Conservation (phyloP, 2,888 invertebrate genomes). For the Oxytorus armatus region DNA sequence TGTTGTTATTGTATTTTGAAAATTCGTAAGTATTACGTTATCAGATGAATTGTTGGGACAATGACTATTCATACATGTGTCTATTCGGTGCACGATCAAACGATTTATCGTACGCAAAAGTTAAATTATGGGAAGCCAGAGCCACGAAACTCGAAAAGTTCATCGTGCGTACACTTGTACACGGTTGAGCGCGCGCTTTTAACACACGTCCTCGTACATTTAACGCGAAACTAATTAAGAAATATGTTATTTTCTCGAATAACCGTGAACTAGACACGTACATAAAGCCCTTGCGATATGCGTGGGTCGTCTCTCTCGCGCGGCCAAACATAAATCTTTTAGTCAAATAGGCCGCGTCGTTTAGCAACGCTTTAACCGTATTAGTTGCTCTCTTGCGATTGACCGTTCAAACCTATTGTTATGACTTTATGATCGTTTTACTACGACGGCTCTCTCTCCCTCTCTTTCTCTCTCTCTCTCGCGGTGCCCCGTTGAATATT, state of each 20-base stretch:
- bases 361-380: constrained; percentile 61
- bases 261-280: constrained; percentile 18
- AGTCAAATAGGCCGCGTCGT: constrained; percentile 59
- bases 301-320: not conserved
- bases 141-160: too few relatives aligned
- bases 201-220: too few relatives aligned
- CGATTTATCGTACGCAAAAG: too few relatives aligned
- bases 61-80: too few relatives aligned
- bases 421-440: constrained; percentile 53
- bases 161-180: too few relatives aligned
- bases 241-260: constrained; percentile 49
- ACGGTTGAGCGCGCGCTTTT: too few relatives aligned
- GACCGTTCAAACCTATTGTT: constrained; percentile 56
- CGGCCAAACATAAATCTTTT: constrained; percentile 46
- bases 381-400: constrained; percentile 56
- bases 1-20: too few relatives aligned
- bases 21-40: too few relatives aligned
- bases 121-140: too few relatives aligned
- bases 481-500: constrained; percentile 23
- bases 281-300: not conserved
- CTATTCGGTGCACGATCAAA: too few relatives aligned
- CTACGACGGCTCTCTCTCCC: constrained; percentile 4
- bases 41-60: too few relatives aligned
- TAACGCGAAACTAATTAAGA: constrained; percentile 23
- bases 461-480: constrained; percentile 1